Base-by-base conservation (phyloP, 2,797 vertebrate species). In the Tachyglossus aculeatus region DNA sequence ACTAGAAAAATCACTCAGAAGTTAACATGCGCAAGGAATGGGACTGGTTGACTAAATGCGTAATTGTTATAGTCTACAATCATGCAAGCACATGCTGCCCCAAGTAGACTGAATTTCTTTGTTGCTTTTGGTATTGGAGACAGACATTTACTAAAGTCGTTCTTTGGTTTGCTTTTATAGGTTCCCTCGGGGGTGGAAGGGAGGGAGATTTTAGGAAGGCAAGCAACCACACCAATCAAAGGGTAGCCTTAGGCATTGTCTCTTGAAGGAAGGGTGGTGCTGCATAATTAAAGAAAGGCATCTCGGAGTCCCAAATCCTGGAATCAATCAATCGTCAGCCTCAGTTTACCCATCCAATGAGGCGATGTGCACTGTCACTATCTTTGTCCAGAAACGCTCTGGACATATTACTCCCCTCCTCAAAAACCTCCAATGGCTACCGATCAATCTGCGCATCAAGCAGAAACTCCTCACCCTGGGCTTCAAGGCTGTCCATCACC, bases 121-220 rank as follows among this genome's bases (percentile, higher is more conserved):
- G 5, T 58, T 51, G 44, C 55, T 78, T 51, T 67, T 53, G 58
- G 71, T 53, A 32, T 67, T 65, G 45, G 57, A 78, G 58, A 39
- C 57, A 72, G 62, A 74, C 63, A 45, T 71, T 82, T 61, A 38
- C 61, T 59, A 43, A 67, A 55, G 27, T 16, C 48, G 32, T 79
- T 43, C 62, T 74, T 41, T 71, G n/a, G 47, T 72, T 81, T 74
- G 72, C 39, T 70, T 71, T 71, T 63, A 48, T 59, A 33, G 63
- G 40, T 72, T 33, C 16, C 44, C 29, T 47, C 54, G 54, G 45
- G 62, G 51, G n/a, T n/a, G n/a, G n/a, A n/a, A n/a, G 74, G 58
- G n/a, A n/a, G n/a, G n/a, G n/a, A n/a, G n/a, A n/a, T 73, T 67
- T 25, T 53, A 75, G 82, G 71, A 82, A 75, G 70, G 40, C 75